Conservation (phyloP, 2,113 vertebrate genomes). For the Hemichromis elongatus region DNA sequence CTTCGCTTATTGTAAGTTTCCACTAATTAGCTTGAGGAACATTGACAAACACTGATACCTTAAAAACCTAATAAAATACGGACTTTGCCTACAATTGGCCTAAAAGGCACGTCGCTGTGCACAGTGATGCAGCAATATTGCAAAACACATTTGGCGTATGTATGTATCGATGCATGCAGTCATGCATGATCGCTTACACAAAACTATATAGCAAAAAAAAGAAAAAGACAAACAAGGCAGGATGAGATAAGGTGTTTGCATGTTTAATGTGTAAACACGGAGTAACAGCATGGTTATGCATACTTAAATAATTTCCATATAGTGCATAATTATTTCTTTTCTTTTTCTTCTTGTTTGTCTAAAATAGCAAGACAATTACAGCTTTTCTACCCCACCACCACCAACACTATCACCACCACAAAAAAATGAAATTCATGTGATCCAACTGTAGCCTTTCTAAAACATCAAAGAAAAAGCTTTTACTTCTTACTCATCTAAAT, state of each 20-base stretch:
- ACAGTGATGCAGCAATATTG: not conserved
- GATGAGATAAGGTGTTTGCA: not conserved
- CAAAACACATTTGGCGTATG: not conserved
- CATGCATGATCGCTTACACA: not conserved
- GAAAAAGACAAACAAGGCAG: not conserved
- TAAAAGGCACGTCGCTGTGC: not conserved
- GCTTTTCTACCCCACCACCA: not conserved
- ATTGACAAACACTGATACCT: not conserved
- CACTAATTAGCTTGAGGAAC: not conserved
- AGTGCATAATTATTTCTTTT: not conserved
- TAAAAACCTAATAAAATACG: not conserved
- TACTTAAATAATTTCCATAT: not conserved
- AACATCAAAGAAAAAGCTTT: slow-evolving; percentile 8
- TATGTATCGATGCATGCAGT: not conserved
- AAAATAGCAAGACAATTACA: not conserved
- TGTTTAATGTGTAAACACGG: not conserved
- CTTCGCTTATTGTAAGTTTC: not conserved
- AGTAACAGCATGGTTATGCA: too few relatives aligned
- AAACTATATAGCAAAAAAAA: not conserved
- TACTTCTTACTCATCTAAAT: slow-evolving; percentile 41
- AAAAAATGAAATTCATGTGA: not conserved
- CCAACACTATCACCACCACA: not conserved
- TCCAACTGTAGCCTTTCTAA: slow-evolving; percentile 3
- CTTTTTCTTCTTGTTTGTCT: not conserved
- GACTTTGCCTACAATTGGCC: not conserved